Base-by-base conservation (phyloP, 2,113 vertebrate genomes). In the Pholis gunnellus region DNA sequence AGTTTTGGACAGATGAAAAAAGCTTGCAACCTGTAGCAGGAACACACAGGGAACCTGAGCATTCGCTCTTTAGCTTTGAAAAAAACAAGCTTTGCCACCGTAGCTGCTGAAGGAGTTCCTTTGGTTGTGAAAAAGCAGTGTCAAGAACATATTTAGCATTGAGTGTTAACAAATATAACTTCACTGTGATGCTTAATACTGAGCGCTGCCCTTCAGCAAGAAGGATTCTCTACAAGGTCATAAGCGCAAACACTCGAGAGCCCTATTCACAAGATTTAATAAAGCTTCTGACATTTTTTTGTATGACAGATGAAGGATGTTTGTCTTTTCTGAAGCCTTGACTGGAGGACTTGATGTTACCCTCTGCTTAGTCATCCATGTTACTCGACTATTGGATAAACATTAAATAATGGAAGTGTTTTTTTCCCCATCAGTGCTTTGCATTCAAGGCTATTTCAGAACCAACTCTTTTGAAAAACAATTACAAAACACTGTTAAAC, bases 151-250 rank as follows among this genome's bases (percentile, higher is more conserved):
- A 60, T 74, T 64, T 38, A 42, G 31, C 17, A 5, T 70, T 36
- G 31, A 70, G 57, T 7, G 11, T 44, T 77, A 18, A 27, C 36
- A 64, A 74, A 69, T 54, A 29, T 70, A 81, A 66, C 50, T 73
- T 83, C 67, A 64, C 6, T 50, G 50, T 44, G 22, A 71, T 54
- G 44, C 60, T 72, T 82, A 27, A 72, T 52, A 48, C n/a, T 18
- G 44, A 66, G 69, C 27, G 5, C 72, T 82, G 56, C 59, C 34
- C 57, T 80, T 86, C 70, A 79, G 78, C 31, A 2, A 34, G 42
- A 79, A 79, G 44, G 38, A 74, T 61, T 69, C 64, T 36, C 61
- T 70, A n/a, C 84, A 91, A 91, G 91, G 88, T 89, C 78, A 82
- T 8, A 34, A 76, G 85, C 79, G 88, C 76, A 36, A 36, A 82